phyloP scores from a whole-genome alignment of 2,888 invertebrate species.

The Trissolcus japonicus region DNA sequence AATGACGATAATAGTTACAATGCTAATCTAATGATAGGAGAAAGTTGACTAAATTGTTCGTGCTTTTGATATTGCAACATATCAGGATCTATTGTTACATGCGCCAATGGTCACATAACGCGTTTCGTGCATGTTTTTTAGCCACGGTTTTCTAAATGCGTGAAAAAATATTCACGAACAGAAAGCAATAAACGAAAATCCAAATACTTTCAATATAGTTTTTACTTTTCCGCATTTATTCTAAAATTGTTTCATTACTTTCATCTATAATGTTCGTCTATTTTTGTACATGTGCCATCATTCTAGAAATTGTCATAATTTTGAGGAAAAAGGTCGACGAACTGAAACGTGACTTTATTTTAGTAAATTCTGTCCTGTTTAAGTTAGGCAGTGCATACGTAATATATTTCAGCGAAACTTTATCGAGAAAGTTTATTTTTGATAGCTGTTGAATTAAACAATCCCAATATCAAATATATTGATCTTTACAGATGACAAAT shows the following conservation, averaged over 20 bases:
- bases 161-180: neutral
- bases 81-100: too few relatives aligned
- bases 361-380: slow-evolving; percentile 50
- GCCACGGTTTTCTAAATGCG: neutral
- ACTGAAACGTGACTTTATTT: slow-evolving; percentile 52
- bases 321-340: slow-evolving; percentile 50
- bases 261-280: slow-evolving; percentile 31
- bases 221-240: slow-evolving; percentile 19
- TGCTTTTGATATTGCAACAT: too few relatives aligned
- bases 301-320: slow-evolving; percentile 54
- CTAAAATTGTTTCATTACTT: slow-evolving; percentile 35
- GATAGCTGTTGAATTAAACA: neutral
- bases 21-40: too few relatives aligned
- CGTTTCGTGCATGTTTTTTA: too few relatives aligned
- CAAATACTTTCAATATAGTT: slow-evolving; percentile 7
- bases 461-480: too few relatives aligned
- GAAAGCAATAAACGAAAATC: slow-evolving; percentile 16
- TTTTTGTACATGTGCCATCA: slow-evolving; percentile 52
- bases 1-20: too few relatives aligned
- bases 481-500: too few relatives aligned
- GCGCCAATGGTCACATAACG: too few relatives aligned
- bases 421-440: too few relatives aligned
- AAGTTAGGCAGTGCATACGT: slow-evolving; percentile 50
- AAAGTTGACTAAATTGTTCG: too few relatives aligned
- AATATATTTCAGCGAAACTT: slow-evolving; percentile 37